Conservation (phyloP, 1,140 invertebrate genomes). For the Hestina assimilis region DNA sequence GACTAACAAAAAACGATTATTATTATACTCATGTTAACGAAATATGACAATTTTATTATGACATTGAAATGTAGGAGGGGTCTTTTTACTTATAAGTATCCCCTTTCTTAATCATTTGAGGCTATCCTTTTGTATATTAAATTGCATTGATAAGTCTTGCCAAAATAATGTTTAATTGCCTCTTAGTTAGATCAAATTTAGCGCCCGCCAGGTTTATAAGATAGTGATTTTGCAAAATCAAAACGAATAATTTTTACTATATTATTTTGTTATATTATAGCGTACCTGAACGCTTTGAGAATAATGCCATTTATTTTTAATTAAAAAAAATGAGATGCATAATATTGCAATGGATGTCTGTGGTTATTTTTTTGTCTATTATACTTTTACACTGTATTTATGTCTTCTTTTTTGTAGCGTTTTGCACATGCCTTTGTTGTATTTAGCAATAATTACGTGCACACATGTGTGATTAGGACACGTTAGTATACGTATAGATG, state of each 20-base stretch:
- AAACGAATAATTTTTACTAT: neutral
- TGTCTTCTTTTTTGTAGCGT: constrained; percentile 27
- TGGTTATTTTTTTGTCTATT: constrained; percentile 20
- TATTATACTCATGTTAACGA: constrained; percentile 13
- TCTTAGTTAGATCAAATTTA: constrained; percentile 8
- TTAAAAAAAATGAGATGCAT: constrained; percentile 26
- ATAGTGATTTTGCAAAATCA: constrained; percentile 29
- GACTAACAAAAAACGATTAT: neutral
- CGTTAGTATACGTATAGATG: neutral
- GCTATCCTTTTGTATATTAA: constrained; percentile 16
- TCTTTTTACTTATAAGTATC: too few relatives aligned
- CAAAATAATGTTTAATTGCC: constrained; percentile 8
- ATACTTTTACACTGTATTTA: constrained; percentile 20
- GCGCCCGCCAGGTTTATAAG: constrained; percentile 10
- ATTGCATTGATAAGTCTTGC: constrained; percentile 18
- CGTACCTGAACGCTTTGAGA: constrained; percentile 26
- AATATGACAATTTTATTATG: neutral
- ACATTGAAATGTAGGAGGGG: neutral
- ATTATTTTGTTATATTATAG: constrained; percentile 10
- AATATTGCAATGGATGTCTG: constrained; percentile 28
- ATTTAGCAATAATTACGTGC: neutral
- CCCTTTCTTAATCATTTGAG: neutral
- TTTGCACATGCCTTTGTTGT: constrained; percentile 28
- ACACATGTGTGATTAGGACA: neutral
- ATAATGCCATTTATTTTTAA: constrained; percentile 31